Evolutionary conservation across 2,797 vertebrate genomes (phyloP), one percentile per base, ranked within the genome.

Genomic region (Malurus leucopterus): DNA sequence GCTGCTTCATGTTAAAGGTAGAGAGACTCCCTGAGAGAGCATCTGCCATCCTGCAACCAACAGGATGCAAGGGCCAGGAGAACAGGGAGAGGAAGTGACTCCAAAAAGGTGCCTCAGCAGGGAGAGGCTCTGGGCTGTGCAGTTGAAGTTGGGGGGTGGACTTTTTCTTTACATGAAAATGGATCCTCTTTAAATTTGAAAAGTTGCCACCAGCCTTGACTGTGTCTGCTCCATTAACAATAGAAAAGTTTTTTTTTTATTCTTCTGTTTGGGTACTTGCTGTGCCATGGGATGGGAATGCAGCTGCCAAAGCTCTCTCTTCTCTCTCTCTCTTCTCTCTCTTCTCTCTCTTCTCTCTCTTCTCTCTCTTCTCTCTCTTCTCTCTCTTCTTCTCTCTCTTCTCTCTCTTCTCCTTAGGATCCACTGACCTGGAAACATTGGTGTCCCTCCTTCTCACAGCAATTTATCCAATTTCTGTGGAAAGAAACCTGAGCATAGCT

Each of bases 51-150:
- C 50, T 59, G 34, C 47, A 26, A 27, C 36, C 0, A 7, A 26
- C 36, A 78, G 59, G 73, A 81, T 50, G 11, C 2, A 2, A 81
- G 30, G 9, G 29, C 19, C 44, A 93, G 18, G 13, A 49, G 59
- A 50, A 53, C 0, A 27, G n/a, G 40, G 30, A 1, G 5, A 80
- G 77, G 49, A 67, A 84, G 15, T 22, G 13, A 19, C 30, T 75
- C 19, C 15, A 54, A 36, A 11, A 72, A 72, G 19, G 16, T 36
- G 30, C 2, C 15, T 12, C n/a, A 13, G 47, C 15, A 78, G 17
- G 1, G 5, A 68, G 30, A 57, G 16, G 27, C 23, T 59, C 41
- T 59, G 43, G 21, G n/a, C 6, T 41, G 5, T 0, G 0, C 13
- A 38, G 10, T 43, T 70, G 49, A 24, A 34, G 27, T 2, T 64